phyloP scores from a whole-genome alignment of 2,888 invertebrate species.

The Thymelicus sylvestris region DNA sequence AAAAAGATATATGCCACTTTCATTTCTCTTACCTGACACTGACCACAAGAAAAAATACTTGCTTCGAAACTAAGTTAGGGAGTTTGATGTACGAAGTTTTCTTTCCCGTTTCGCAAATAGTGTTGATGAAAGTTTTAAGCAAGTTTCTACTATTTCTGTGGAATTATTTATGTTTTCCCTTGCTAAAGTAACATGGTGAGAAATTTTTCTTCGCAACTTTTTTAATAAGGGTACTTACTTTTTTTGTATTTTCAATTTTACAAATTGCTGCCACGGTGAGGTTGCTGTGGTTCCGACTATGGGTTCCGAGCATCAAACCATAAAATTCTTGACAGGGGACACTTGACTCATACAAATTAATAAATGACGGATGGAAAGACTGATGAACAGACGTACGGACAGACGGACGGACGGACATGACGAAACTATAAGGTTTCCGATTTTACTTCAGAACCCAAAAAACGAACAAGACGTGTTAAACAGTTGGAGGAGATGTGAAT shows the following conservation, averaged over 20 bases:
- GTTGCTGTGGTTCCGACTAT: too few relatives aligned
- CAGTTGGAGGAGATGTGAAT: too few relatives aligned
- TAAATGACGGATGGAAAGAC: too few relatives aligned
- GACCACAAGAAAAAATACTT: constrained; percentile 44
- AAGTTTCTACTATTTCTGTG: constrained; percentile 30
- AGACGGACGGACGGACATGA: too few relatives aligned
- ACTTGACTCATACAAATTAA: too few relatives aligned
- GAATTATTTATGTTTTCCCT: constrained; percentile 17
- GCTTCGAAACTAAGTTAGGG: constrained; percentile 42
- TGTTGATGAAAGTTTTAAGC: constrained; percentile 43
- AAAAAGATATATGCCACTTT: constrained; percentile 47
- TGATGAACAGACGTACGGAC: too few relatives aligned
- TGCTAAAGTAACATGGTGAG: background rate
- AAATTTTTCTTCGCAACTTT: background rate
- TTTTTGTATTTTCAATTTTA: background rate
- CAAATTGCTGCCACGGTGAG: too few relatives aligned
- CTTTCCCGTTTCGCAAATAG: constrained; percentile 40
- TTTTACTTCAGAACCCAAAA: too few relatives aligned
- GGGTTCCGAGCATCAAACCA: too few relatives aligned
- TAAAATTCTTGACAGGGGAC: too few relatives aligned
- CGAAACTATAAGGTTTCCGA: too few relatives aligned
- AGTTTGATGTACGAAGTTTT: constrained; percentile 43
- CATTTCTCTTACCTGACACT: constrained; percentile 45
- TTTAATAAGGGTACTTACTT: background rate
- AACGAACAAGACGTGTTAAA: too few relatives aligned